Conservation (phyloP, 2,888 invertebrate species). For the Endotricha flammealis region DNA sequence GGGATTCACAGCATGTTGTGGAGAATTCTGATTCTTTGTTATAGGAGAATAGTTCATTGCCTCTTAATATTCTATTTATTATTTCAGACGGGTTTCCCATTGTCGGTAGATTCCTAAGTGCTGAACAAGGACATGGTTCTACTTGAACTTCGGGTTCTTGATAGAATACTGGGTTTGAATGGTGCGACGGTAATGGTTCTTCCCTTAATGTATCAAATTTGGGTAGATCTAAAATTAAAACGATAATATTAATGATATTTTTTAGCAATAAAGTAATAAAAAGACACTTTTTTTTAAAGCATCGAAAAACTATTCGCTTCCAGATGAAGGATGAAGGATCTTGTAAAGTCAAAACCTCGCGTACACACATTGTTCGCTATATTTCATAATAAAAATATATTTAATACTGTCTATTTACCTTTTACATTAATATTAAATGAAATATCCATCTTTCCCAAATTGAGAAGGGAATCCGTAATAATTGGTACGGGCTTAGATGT, state of each 20-base stretch:
- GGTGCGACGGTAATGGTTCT: conserved; percentile 9
- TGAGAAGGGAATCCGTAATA: conserved; percentile 58
- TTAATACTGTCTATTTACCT: too few species aligned
- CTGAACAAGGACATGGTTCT: conserved; percentile 50
- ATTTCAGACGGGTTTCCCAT: conserved; percentile 39
- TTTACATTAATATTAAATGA: conserved; percentile 54
- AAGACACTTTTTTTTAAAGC: too few species aligned
- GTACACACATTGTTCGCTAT: too few species aligned
- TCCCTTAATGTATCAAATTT: too few species aligned
- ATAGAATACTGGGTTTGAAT: conserved; percentile 16
- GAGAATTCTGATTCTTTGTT: conserved; percentile 43
- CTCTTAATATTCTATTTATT: conserved; percentile 47
- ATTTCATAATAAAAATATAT: too few species aligned
- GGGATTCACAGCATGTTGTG: conserved; percentile 54
- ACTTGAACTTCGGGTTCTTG: conserved; percentile 25
- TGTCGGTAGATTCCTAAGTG: conserved; percentile 28
- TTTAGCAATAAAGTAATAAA: too few species aligned
- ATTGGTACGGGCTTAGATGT: conserved; percentile 39
- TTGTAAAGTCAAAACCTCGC: too few species aligned
- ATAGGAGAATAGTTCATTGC: conserved; percentile 45
- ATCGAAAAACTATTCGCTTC: too few species aligned
- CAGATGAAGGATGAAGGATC: too few species aligned
- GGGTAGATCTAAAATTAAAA: too few species aligned
- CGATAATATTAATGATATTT: too few species aligned
- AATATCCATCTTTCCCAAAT: conserved; percentile 67